Evolutionary conservation across 2,888 invertebrate species (phyloP).

Genomic region (Mechanitis mazaeus): DNA sequence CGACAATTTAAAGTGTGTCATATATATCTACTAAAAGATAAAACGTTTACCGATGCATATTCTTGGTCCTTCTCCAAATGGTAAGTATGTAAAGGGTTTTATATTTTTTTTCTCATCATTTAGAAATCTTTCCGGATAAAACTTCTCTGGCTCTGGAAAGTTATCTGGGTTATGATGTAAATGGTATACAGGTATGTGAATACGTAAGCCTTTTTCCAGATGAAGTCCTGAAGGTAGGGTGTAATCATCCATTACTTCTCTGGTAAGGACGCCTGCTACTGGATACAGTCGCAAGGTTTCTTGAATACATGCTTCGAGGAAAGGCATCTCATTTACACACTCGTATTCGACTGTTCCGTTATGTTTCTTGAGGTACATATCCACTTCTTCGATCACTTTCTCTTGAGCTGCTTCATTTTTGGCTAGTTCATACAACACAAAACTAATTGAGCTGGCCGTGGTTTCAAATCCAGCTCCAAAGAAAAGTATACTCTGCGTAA

Average conservation of each 20-base stretch:
- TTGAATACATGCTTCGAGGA: constrained; percentile 43
- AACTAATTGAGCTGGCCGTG: constrained; percentile 40
- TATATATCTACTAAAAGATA: constrained; percentile 7
- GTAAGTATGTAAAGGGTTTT: constrained; percentile 42
- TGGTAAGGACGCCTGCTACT: constrained; percentile 38
- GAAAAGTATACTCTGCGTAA: constrained; percentile 72
- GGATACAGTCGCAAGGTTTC: constrained; percentile 48
- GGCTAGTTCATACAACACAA: constrained; percentile 44
- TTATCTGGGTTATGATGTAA: constrained; percentile 42
- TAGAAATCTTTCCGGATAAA: constrained; percentile 45
- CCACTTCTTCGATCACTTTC: constrained; percentile 44
- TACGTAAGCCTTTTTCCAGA: constrained; percentile 40
- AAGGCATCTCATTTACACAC: constrained; percentile 44
- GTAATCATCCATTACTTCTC: constrained; percentile 46
- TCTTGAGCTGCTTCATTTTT: constrained; percentile 37
- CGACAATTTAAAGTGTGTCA: background rate
- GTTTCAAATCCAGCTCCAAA: constrained; percentile 54
- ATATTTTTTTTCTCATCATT: constrained; percentile 37
- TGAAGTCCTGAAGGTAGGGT: constrained; percentile 42
- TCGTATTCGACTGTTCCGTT: constrained; percentile 35
- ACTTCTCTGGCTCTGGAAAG: constrained; percentile 45
- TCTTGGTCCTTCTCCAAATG: constrained; percentile 52
- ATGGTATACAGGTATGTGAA: constrained; percentile 47
- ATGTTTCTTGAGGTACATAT: constrained; percentile 36
- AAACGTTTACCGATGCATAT: constrained; percentile 48